Evolutionary conservation across 2,888 invertebrate species (phyloP).

Genomic region (Campopleginae sp.): DNA sequence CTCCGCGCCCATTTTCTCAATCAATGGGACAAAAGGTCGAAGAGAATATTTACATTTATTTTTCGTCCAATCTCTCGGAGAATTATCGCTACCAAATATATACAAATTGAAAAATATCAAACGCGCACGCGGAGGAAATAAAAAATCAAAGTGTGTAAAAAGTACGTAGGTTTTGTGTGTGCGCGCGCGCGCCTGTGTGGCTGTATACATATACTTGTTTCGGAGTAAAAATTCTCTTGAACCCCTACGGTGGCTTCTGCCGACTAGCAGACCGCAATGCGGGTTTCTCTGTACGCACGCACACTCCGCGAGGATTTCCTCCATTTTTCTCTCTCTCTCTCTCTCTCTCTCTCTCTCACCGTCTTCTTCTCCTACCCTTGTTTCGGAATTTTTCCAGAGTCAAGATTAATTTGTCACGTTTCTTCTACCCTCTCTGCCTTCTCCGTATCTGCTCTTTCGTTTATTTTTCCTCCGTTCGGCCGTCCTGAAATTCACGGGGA

Average conservation of each 20-base stretch:
- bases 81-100: neutral
- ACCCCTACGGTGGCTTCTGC: constrained; percentile 58
- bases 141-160: constrained; percentile 71
- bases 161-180: constrained; percentile 48
- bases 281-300: constrained; percentile 72
- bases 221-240: constrained; percentile 58
- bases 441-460: no score
- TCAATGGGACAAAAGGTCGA: neutral
- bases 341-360: neutral
- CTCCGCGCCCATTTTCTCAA: neutral
- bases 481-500: constrained; percentile 35
- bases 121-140: constrained; percentile 11
- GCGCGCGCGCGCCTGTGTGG: neutral
- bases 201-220: constrained; percentile 32
- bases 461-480: neutral
- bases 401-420: constrained; percentile 66
- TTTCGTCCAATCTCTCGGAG: neutral
- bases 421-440: constrained; percentile 32
- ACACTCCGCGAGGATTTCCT: constrained; percentile 65
- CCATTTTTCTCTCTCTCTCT: constrained; percentile 40
- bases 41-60: neutral
- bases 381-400: constrained; percentile 63
- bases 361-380: constrained; percentile 2
- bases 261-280: constrained; percentile 76
- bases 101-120: constrained; percentile 15